Evolutionary conservation across 2,113 vertebrate species (phyloP), one percentile per base, ranked within the genome.

Genomic region (Piaya cayana): DNA sequence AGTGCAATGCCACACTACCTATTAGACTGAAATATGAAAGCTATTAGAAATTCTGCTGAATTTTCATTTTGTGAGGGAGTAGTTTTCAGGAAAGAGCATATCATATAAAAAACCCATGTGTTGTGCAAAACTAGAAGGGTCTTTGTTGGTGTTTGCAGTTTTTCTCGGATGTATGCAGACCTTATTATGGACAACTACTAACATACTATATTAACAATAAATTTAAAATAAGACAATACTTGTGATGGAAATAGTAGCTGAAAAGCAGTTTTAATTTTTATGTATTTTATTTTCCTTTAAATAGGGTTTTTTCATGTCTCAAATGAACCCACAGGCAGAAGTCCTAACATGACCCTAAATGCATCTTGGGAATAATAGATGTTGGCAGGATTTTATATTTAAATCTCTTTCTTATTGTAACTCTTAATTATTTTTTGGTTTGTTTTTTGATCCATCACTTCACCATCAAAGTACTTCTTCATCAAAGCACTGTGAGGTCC

Each of bases 11-110:
- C 93, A 89, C 36, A 52, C 91, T 94, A 87, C 94, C 93, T 96
- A 97, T 97, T 97, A 96, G 82, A 77, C 94, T 98, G 97, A 98
- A 98, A 98, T 97, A 97, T 96, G 96, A 96, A 97, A 95, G 92
- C 88, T 95, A 93, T 98, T 96, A 98, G 83, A 71, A 81, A 85
- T 91, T 97, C 67, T 98, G 96, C 97, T 98, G 97, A 97, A 97
- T 97, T 97, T 93, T 93, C 80, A 74, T 95, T 95, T 97, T 96
- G 91, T 82, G 82, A 97, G 95, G 86, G 75, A 88, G 92, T 94
- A 94, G 82, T 95, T 96, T 97, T 92, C 84, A 88, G 76, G 50
- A 92, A 72, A 93, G 96, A 95, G 52, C 85, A 68, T 56, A 82
- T 27, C 8, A 18, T 77, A 76, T 90, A 81, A 95, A 92, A 95